Base-by-base conservation (phyloP, 1,140 invertebrate genomes). In the Sarcophaga bullata region DNA sequence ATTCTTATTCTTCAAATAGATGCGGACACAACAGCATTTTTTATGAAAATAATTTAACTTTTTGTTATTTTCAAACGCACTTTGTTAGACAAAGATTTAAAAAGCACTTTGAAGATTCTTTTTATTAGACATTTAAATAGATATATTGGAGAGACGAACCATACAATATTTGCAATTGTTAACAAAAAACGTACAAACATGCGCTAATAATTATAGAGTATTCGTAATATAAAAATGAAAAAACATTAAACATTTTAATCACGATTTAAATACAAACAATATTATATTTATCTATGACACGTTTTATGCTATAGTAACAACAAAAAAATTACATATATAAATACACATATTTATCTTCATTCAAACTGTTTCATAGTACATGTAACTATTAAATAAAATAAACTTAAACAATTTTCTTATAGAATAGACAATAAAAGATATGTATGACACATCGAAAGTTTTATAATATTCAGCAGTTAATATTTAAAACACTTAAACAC, bases 191-290 rank as follows among this genome's bases (percentile, higher is more conserved):
- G 62, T 52, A 25, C 48, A 13, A 15, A 49, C 62, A 72, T 72
- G 62, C n/a, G 62, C 17, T 37, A 37, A 37, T 37, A 37, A 2
- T 37, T 37, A 37, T 37, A 37, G 4, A n/a, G 7, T 58, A 58
- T 58, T 58, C n/a, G 46, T 13, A 15, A 49, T 76, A 48, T 48
- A 13, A 76, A 76, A 76, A 76, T 6, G 46, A 78, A 49, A 78
- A 78, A 6, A 50, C 47, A 78, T 78, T 78, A 78, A 78, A 50
- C 17, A 78, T 78, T 78, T 78, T 17, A 50, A 78, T 78, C 75
- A 78, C 75, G 75, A 19, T 78, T 78, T 50, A 78, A 37, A 78
- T 78, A 48, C 48, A 78, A 78, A 78, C 10, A 76, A 49, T 15
- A 50, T 8, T 48, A 52, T 78, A 50, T n/a, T 6, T 76, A 50